These are phyloP conservation scores for Triplophysa dalaica DNA, from an alignment of 2,113 vertebrate genomes.

Conservation along the genomic window DNA sequence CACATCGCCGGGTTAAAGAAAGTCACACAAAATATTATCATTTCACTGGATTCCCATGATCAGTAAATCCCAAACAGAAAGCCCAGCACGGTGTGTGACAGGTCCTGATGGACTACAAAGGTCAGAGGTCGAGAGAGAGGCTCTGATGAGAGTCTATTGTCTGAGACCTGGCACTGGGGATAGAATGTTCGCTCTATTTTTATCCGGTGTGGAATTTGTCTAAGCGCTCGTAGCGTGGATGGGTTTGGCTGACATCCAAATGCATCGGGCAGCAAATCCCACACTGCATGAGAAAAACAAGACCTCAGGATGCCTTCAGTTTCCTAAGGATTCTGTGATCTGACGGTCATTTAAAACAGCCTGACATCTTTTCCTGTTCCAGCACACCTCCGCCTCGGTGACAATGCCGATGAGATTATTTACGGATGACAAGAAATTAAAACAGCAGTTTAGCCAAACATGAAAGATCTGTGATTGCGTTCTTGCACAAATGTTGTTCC, in stretches of 20 bases:
- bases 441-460: too few species aligned
- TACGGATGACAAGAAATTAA: neutral
- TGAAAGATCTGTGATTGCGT: too few species aligned
- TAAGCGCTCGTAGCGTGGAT: constrained; percentile 56
- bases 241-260: constrained; percentile 61
- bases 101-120: constrained; percentile 1
- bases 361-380: constrained; percentile 1
- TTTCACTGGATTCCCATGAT: constrained; percentile 2
- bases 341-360: constrained; percentile 7
- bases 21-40: neutral
- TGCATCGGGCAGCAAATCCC: constrained; percentile 49
- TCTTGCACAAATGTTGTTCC: too few species aligned
- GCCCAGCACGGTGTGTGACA: neutral
- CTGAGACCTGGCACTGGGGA: constrained; percentile 48
- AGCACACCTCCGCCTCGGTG: neutral
- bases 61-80: constrained; percentile 24
- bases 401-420: neutral
- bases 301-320: constrained; percentile 36
- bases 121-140: constrained; percentile 45
- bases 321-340: constrained; percentile 19
- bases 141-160: constrained; percentile 57
- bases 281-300: constrained; percentile 49
- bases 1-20: neutral
- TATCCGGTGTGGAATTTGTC: constrained; percentile 70
- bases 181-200: constrained; percentile 68